Conservation (phyloP, 2,113 vertebrate genomes). For the Synodontis membranacea region DNA sequence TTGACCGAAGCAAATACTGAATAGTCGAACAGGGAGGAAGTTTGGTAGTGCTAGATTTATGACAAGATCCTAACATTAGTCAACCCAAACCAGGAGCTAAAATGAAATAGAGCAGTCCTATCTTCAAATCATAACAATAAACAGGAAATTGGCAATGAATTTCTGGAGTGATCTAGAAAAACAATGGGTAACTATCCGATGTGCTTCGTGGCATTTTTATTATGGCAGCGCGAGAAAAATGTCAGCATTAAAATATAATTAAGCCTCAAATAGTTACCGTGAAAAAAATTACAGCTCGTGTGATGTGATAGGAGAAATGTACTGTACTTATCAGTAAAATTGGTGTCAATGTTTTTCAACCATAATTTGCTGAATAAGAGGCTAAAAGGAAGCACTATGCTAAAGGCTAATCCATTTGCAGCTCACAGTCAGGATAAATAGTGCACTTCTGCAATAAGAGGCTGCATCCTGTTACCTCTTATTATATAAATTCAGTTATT, state of each 20-base stretch:
- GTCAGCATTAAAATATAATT: not conserved
- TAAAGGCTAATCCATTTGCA: slow-evolving; percentile 9
- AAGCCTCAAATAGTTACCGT: not conserved
- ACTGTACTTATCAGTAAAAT: not conserved
- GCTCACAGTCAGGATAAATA: slow-evolving; percentile 6
- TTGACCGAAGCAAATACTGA: not conserved
- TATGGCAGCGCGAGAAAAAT: not conserved
- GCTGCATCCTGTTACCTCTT: not conserved
- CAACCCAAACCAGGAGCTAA: not conserved
- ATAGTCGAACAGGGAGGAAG: not conserved
- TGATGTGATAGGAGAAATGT: not conserved
- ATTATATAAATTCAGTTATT: slow-evolving; percentile 33
- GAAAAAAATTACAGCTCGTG: not conserved
- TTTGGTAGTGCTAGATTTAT: not conserved
- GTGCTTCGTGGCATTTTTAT: not conserved
- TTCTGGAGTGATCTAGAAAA: not conserved
- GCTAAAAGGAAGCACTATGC: not conserved
- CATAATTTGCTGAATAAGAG: slow-evolving; percentile 15
- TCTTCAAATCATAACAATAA: not conserved
- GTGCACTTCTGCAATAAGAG: slow-evolving; percentile 29
- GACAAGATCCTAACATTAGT: not conserved
- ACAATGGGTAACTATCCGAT: not conserved
- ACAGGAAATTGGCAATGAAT: not conserved
- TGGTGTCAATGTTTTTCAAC: not conserved
- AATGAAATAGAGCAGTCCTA: not conserved